Conservation (phyloP, 1,140 invertebrate genomes). For the Muscidifurax raptorellus region DNA sequence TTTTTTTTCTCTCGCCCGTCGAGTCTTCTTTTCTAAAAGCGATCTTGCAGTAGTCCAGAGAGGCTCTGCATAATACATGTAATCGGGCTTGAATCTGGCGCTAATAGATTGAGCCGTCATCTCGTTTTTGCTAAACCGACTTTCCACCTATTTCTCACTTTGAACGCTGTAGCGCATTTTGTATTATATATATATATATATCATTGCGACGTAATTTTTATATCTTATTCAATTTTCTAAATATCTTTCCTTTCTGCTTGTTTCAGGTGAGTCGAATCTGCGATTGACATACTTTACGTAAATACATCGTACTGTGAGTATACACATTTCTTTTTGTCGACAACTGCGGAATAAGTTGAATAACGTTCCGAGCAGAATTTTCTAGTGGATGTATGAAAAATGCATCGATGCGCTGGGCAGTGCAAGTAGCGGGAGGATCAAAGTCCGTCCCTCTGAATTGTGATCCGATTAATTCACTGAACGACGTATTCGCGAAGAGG, state of each 20-base stretch:
- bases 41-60: background rate
- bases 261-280: conserved; percentile 65
- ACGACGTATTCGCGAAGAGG: conserved; percentile 35
- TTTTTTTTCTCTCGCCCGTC: background rate
- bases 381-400: too few species aligned
- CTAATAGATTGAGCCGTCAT: background rate
- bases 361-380: too few species aligned
- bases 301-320: background rate
- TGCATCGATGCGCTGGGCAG: too few species aligned
- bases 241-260: conserved; percentile 43
- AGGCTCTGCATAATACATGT: background rate
- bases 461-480: conserved; percentile 28
- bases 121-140: too few species aligned
- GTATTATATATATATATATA: too few species aligned
- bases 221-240: background rate
- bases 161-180: too few species aligned
- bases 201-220: too few species aligned
- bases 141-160: too few species aligned
- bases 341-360: too few species aligned
- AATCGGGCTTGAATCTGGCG: background rate
- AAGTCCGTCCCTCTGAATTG: too few species aligned
- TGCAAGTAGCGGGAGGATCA: too few species aligned
- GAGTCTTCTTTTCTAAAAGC: too few species aligned
- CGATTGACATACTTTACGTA: background rate
- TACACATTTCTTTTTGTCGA: background rate